Base-by-base conservation (phyloP, 2,888 invertebrate species). In the Anticlea derivata region DNA sequence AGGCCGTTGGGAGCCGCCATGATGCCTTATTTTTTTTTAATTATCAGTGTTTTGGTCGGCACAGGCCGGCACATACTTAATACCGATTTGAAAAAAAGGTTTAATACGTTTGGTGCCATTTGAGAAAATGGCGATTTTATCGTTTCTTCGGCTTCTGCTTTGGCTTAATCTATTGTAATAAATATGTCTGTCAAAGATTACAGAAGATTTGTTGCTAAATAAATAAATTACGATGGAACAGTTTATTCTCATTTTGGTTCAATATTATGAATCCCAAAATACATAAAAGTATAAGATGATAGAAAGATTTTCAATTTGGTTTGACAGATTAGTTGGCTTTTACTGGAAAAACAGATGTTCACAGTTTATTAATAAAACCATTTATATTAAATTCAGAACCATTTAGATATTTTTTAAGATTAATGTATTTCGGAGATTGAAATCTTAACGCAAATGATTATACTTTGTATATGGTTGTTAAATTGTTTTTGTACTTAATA, bases 1-100 rank as follows among this genome's bases (percentile, higher is more conserved):
- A 60, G 70, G 81, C 80, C 76, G 77, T 76, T 80, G 77, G 77
- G 60, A 63, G 73, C 85, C 78, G 85, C 86, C 86, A 86, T 85
- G 66, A 73, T 86, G 81, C 55, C 58, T 61, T 65, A 67, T 74
- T 75, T 82, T 81, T 80, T 80, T 85, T 83, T 80, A 78, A 80
- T 82, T 83, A 85, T 78, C 58, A 30, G 39, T 55, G 40, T 45
- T 52, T 35, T 29, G 39, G 12, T 34, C 38, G 52, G 52, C 46
- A 40, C 34, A 55, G 37, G 33, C 43, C 49, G 50, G 55, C 55
- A 54, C 50, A 60, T 51, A 52, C 53, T 49, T 58, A 55, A 58
- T 37, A 31, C 49, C 22, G 17, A 17, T 4, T 30, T 40, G 23
- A 51, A 41, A 59, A 53, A 57, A 60, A 39, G 12, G 34, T 11